Conservation (phyloP, 2,797 vertebrate genomes). For the Emys orbicularis region DNA sequence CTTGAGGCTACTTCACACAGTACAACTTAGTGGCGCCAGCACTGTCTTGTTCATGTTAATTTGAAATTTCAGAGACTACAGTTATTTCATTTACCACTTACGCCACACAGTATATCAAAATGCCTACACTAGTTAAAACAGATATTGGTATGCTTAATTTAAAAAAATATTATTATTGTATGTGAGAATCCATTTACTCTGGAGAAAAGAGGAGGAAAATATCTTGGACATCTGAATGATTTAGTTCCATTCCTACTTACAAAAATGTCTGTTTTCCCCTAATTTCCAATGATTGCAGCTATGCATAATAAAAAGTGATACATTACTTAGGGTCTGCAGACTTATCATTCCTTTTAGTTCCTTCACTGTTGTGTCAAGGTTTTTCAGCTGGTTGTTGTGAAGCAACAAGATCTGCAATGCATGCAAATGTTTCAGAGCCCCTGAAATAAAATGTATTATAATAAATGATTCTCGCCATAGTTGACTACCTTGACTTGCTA, state of each 20-base stretch:
- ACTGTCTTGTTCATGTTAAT: conserved; percentile 66
- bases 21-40: conserved; percentile 64
- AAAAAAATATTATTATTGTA: background rate
- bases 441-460: conserved; percentile 67
- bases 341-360: conserved; percentile 84
- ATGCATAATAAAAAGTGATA: conserved; percentile 8
- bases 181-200: conserved; percentile 31
- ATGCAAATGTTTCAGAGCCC: conserved; percentile 77
- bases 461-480: background rate
- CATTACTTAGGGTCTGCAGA: conserved; percentile 83
- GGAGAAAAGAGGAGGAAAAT: conserved; percentile 30
- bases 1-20: conserved; percentile 59
- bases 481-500: background rate
- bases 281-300: background rate
- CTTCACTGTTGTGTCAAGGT: conserved; percentile 79
- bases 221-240: conserved; percentile 16
- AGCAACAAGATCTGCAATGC: conserved; percentile 82
- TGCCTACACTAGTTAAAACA: conserved; percentile 28
- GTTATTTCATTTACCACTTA: conserved; percentile 62
- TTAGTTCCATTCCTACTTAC: background rate
- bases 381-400: conserved; percentile 84
- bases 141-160: conserved; percentile 4
- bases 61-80: conserved; percentile 65
- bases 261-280: background rate
- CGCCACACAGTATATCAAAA: conserved; percentile 54